Conservation (phyloP, 2,888 invertebrate genomes). For the Drosophila demipolita region DNA sequence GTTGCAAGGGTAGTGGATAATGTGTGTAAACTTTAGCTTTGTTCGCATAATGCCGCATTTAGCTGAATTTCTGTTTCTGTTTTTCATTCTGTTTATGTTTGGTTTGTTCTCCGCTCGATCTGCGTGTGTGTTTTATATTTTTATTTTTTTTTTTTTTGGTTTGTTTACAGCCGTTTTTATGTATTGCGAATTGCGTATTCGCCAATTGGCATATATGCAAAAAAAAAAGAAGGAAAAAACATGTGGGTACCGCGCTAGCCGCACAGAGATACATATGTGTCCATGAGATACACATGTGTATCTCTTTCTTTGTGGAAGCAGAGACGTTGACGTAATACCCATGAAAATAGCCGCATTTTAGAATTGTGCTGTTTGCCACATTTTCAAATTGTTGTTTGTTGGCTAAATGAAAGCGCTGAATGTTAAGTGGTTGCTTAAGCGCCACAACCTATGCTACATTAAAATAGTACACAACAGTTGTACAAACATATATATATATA, state of each 20-base stretch:
- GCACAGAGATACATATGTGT: conserved; percentile 13
- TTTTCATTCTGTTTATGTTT: conserved; percentile 37
- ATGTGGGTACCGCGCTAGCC: conserved; percentile 47
- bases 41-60: conserved; percentile 33
- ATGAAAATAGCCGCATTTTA: conserved; percentile 64
- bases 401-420: conserved; percentile 39
- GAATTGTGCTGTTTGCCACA: conserved; percentile 40
- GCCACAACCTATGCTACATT: conserved; percentile 51
- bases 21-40: conserved; percentile 31
- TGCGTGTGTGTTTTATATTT: background rate
- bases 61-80: background rate
- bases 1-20: background rate
- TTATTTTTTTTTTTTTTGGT: conserved; percentile 7
- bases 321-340: conserved; percentile 67
- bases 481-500: background rate
- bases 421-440: conserved; percentile 46
- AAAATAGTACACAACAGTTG: background rate
- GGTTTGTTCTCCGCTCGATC: conserved; percentile 19
- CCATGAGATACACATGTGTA: conserved; percentile 20
- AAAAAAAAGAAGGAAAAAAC: conserved; percentile 26
- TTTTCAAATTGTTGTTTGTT: conserved; percentile 23
- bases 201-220: conserved; percentile 47
- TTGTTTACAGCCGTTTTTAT: conserved; percentile 60
- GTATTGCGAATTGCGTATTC: conserved; percentile 54
- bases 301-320: conserved; percentile 4